Base-by-base conservation (phyloP, 1,140 invertebrate genomes). In the Idris sp. region DNA sequence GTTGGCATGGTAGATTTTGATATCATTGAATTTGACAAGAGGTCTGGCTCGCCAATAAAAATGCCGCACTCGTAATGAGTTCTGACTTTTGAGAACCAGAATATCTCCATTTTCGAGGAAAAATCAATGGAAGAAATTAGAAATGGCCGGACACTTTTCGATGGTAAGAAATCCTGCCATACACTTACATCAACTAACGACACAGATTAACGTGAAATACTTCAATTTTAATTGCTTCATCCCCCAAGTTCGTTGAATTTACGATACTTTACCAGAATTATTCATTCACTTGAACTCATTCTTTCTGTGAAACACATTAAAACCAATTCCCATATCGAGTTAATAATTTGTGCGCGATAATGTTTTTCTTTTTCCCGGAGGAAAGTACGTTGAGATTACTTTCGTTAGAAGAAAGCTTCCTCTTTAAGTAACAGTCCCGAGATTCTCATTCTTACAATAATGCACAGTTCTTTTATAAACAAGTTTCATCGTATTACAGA, bases 321-420 rank as follows among this genome's bases (percentile, higher is more conserved):
- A 25, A 22, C 28, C 64, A 44, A 68, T 58, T 58, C 64, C 44
- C 64, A 28, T 51, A 58, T 58, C 53, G 64, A 56, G 33, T 68
- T 68, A 65, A 68, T 68, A 68, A 68, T 68, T 68, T 58, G 64
- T 40, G 30, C 51, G 40, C 43, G 40, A 58, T 68, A 68, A 68
- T 58, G 64, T 43, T 58, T 58, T 58, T 41, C 36, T 49, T 67
- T 44, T 41, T 49, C 51, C 62, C 51, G 7, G 4, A 48, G 43
- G 43, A 41, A 49, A 58, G 38, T 44, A 49, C 38, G 18, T 44
- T 10, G 33, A 56, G 62, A 67, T 67, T 67, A 67, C 41, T 67
- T 56, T 54, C 49, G 22, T 18, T 28, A 19, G 8, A 54, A 31
- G 33, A 41, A 14, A 46, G 22, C 16, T 48, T 56, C 62, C 28